Evolutionary conservation across 2,113 vertebrate genomes (phyloP).

Genomic region (Callionymus lyra): DNA sequence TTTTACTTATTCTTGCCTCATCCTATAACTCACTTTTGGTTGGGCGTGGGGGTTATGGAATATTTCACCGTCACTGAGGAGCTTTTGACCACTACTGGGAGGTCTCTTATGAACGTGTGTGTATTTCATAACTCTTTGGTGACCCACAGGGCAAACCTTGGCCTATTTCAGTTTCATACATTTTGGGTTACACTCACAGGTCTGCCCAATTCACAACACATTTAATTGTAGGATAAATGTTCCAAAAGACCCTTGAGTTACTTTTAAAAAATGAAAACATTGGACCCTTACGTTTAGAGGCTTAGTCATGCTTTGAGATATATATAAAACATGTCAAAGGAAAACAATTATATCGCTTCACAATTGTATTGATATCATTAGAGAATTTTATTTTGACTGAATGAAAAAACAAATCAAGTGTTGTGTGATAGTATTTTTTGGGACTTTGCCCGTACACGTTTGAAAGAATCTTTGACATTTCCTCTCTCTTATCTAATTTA

Average conservation of each 20-base stretch:
- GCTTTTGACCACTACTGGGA: slow-evolving; percentile 26
- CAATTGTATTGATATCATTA: too few species aligned
- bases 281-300: too few species aligned
- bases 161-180: slow-evolving; percentile 34
- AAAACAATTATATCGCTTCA: too few species aligned
- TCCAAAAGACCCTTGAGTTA: too few species aligned
- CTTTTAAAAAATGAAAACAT: too few species aligned
- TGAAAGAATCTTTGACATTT: slow-evolving; percentile 11
- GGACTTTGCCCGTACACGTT: slow-evolving; percentile 21
- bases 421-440: slow-evolving; percentile 13
- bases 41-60: slow-evolving; percentile 34
- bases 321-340: too few species aligned
- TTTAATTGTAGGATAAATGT: too few species aligned
- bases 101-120: slow-evolving; percentile 48
- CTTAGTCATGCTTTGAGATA: background rate
- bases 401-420: slow-evolving; percentile 20
- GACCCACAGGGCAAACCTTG: slow-evolving; percentile 30
- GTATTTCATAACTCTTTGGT: slow-evolving; percentile 48
- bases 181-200: slow-evolving; percentile 27
- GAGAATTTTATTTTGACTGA: too few species aligned
- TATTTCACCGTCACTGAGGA: slow-evolving; percentile 29
- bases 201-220: slow-evolving; percentile 27
- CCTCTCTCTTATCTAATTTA: slow-evolving; percentile 3
- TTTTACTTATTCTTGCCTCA: slow-evolving; percentile 48
- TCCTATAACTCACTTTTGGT: slow-evolving; percentile 25